Conservation (phyloP, 1,140 invertebrate species). For the Neotoxoptera formosana region DNA sequence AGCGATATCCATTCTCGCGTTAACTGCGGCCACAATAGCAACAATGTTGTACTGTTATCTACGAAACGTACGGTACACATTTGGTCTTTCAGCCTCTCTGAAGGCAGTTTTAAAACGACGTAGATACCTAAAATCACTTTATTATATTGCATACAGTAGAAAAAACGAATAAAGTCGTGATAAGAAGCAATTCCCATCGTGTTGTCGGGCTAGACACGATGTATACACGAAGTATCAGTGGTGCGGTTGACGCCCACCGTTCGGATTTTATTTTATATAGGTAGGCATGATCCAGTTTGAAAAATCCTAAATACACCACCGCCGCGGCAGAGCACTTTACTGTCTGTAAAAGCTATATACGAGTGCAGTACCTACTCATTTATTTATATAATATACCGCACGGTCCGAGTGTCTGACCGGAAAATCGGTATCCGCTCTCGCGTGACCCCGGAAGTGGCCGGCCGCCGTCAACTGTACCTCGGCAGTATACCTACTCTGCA, state of each 20-base stretch:
- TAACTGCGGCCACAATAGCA: background rate
- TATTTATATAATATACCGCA: too few relatives aligned
- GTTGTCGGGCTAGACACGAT: background rate
- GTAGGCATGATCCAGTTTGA: background rate
- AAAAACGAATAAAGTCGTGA: background rate
- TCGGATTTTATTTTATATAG: background rate
- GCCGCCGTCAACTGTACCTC: background rate
- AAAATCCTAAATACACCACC: background rate
- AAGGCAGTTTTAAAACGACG: background rate
- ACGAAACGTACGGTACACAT: background rate
- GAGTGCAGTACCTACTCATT: background rate
- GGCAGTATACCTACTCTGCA: background rate
- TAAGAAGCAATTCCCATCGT: background rate
- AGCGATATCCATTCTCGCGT: constrained; percentile 24
- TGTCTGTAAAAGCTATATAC: too few relatives aligned
- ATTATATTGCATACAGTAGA: background rate
- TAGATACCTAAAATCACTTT: background rate
- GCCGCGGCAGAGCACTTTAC: too few relatives aligned
- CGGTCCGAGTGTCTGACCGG: background rate
- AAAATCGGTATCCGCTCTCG: background rate
- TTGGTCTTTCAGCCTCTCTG: background rate
- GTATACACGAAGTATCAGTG: background rate
- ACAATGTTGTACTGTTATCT: background rate
- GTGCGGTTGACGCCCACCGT: background rate
- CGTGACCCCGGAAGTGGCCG: constrained; percentile 5